Percentiles rank a stretch among this genome's conserved stretches.
Conservation (phyloP, 2,888 invertebrate genomes). For the Macrosoma leucophasiata region DNA sequence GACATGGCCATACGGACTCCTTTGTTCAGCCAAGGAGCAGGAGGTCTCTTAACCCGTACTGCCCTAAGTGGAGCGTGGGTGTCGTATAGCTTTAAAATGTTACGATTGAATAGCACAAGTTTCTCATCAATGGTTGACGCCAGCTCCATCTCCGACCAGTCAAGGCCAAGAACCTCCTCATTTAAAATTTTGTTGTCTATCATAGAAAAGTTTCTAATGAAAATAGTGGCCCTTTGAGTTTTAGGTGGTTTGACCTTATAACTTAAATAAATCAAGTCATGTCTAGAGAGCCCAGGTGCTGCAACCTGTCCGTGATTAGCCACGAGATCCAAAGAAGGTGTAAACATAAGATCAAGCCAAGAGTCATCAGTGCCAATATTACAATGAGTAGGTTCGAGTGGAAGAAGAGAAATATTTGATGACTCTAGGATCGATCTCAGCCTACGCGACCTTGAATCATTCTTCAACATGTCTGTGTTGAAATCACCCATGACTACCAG, state of each 20-base stretch:
- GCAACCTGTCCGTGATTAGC: too few relatives aligned
- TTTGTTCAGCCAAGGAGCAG: constrained; percentile 9
- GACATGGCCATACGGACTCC: constrained; percentile 3
- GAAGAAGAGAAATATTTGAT: too few relatives aligned
- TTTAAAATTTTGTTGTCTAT: neutral
- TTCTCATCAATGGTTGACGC: neutral
- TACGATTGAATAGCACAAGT: neutral
- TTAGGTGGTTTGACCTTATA: too few relatives aligned
- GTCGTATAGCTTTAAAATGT: constrained; percentile 1
- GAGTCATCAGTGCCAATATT: too few relatives aligned
- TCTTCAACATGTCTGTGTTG: too few relatives aligned
- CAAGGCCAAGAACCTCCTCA: neutral
- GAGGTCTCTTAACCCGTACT: constrained; percentile 5
- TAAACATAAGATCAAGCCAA: too few relatives aligned
- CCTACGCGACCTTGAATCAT: too few relatives aligned
- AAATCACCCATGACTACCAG: constrained; percentile 20
- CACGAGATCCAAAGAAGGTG: too few relatives aligned
- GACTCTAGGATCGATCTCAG: too few relatives aligned
- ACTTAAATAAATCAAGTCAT: too few relatives aligned
- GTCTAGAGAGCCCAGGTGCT: too few relatives aligned
- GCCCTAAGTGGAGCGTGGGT: constrained; percentile 4
- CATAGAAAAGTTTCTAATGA: neutral
- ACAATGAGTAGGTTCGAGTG: too few relatives aligned
- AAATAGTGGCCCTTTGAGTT: neutral
- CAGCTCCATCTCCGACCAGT: neutral